A percentile compares a stretch with the other conserved stretches of the same genome.
phyloP scores from a whole-genome alignment of 2,113 vertebrate genomes.

The Anhinga anhinga region DNA sequence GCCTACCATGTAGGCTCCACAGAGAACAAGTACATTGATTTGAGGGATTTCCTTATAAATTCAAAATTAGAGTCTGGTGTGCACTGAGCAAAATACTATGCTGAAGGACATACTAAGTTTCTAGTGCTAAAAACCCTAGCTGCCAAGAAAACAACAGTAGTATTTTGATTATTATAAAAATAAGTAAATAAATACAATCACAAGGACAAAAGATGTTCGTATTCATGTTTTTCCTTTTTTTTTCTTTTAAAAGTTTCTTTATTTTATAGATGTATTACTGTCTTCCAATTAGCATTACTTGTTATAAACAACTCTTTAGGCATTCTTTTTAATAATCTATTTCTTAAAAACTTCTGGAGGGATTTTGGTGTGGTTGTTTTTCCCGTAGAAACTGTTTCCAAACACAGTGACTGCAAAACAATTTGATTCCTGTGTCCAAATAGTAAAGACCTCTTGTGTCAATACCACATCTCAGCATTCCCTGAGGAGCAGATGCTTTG shows the following conservation, averaged over 20 bases:
- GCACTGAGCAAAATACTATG: neutral
- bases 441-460: neutral
- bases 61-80: neutral
- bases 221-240: rapidly evolving
- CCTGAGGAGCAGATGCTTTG: neutral
- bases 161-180: neutral
- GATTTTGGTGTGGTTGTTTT: neutral
- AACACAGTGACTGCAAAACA: neutral
- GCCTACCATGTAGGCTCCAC: neutral
- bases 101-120: neutral
- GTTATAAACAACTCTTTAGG: neutral
- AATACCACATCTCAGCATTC: neutral
- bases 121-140: neutral
- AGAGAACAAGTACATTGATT: neutral
- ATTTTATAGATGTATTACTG: neutral
- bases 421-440: neutral
- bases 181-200: neutral
- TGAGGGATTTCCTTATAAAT: neutral
- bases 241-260: neutral
- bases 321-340: neutral
- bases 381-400: neutral
- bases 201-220: neutral
- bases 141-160: neutral
- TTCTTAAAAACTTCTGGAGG: neutral
- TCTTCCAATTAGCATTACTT: neutral